Base-by-base conservation (phyloP, 2,797 vertebrate genomes). In the Spinus pinus region DNA sequence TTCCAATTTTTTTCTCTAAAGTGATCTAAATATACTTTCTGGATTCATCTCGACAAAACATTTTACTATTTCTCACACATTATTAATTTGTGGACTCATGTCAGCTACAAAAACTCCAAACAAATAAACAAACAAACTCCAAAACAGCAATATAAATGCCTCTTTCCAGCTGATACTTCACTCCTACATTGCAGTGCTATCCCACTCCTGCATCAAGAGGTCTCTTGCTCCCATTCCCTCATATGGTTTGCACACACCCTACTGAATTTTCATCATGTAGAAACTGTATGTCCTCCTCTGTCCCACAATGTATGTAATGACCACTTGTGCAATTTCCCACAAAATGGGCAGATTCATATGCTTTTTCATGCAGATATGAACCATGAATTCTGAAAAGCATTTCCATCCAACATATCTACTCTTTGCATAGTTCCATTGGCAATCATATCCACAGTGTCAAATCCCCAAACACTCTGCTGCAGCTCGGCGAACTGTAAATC, bases 11-110 rank as follows among this genome's bases (percentile, higher is more conserved):
- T 47, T 13, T 61, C 27, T 57, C 39, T 39, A 70, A 67, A 67
- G 24, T 12, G 42, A 61, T 19, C 23, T 47, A 56, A 80, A 56
- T 8, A 49, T 6, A 56, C 6, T 7, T 78, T 56, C 47, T 61
- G 33, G 3, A 17, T 66, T 65, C 47, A 62, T 37, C 8, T 67
- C 18, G 51, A 78, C 41, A 28, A 28, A 10, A 31, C 0, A 0
- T 33, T 71, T 44, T 30, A 54, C 22, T 64, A 4, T 33, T 86
- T 72, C 31, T 42, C 31, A 61, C 20, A 31, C 19, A 35, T 2
- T 4, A 42, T 10, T 33, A 33, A 60, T 46, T 39, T 39, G 23
- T 0, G 0, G 13, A 61, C 13, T 30, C 33, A 10, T 1, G 9
- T 22, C 33, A 44, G 41, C 41, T 30, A 61, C 41, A 33, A 69